Evolutionary conservation across 2,113 vertebrate species (phyloP), one percentile per base, ranked within the genome.

Genomic region (Emydura subglobosa): DNA sequence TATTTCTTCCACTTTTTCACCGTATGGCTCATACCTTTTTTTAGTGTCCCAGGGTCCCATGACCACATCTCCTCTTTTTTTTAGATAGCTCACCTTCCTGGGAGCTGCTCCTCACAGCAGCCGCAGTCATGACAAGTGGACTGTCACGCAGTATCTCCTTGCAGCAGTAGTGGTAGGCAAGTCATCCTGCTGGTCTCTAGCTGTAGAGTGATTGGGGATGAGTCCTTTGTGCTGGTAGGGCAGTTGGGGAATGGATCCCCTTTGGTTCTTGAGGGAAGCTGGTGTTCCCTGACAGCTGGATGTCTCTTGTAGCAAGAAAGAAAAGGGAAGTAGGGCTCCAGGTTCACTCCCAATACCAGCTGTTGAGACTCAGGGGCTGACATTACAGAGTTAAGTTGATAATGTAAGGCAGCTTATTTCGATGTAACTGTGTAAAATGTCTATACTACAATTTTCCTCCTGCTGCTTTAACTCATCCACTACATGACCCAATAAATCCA

Each of bases 141-240:
- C 53, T 87, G 25, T 47, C 51, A 21, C 57, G 39, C 5, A 74
- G n/a, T 14, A 7, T 24, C 86, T 85, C 14, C 57, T 84, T 87
- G 34, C 19, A 55, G 39, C 50, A 78, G 22, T 54, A 65, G 42
- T 78, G 42, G 13, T 42, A 24, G 5, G 5, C 24, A 19, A 57
- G 17, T 84, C 54, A 59, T 91, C 47, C 10, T 53, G 27, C 1
- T 47, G 0, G 0, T 50, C 10, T 89, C 1, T 27, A 55, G 1
- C 1, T 94, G 78, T 50, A 12, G 65, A 78, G 55, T 57, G 47
- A 8, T 84, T 89, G 19, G 14, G 25, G 85, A 39, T 59, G 51
- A 79, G n/a, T 1, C 86, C 16, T 44, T 5, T 2, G 7, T 50
- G 27, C 10, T 68, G 8, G 65, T 72, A 72, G 19, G 42, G 21